phyloP scores from a whole-genome alignment of 1,140 invertebrate species.

The Adoxophyes honmai region DNA sequence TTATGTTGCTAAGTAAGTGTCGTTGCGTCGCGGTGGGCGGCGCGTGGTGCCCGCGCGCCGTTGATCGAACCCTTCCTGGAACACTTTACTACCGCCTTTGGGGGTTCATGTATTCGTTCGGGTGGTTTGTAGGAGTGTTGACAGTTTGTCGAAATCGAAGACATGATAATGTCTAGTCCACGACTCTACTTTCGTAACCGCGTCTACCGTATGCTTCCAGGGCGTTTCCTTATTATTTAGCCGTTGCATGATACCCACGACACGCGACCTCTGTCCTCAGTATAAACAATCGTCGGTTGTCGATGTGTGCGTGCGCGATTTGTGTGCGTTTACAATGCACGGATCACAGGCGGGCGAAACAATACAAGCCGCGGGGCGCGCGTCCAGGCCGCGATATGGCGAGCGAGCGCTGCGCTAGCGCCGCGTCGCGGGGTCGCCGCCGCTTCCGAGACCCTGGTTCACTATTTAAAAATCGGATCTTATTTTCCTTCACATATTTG shows the following conservation, averaged over 20 bases:
- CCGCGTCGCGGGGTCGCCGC: too few relatives aligned
- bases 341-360: constrained; percentile 55
- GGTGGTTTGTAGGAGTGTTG: too few relatives aligned
- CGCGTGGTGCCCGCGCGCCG: too few relatives aligned
- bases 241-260: constrained; percentile 44
- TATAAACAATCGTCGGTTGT: constrained; percentile 48
- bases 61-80: too few relatives aligned
- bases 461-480: too few relatives aligned
- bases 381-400: constrained; percentile 5
- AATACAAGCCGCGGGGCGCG: constrained; percentile 47
- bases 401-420: not conserved
- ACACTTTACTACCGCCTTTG: too few relatives aligned
- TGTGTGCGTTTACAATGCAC: constrained; percentile 50
- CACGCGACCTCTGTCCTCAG: constrained; percentile 53
- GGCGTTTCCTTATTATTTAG: constrained; percentile 36
- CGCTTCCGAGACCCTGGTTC: too few relatives aligned
- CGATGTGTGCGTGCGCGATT: constrained; percentile 40
- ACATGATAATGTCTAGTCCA: too few relatives aligned
- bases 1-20: too few relatives aligned
- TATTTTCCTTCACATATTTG: constrained; percentile 22
- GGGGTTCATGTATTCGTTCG: too few relatives aligned
- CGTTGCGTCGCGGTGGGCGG: too few relatives aligned
- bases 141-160: too few relatives aligned
- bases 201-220: constrained; percentile 35
- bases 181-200: not conserved